Base-by-base conservation (phyloP, 2,888 invertebrate species). In the Tipula vernalis region DNA sequence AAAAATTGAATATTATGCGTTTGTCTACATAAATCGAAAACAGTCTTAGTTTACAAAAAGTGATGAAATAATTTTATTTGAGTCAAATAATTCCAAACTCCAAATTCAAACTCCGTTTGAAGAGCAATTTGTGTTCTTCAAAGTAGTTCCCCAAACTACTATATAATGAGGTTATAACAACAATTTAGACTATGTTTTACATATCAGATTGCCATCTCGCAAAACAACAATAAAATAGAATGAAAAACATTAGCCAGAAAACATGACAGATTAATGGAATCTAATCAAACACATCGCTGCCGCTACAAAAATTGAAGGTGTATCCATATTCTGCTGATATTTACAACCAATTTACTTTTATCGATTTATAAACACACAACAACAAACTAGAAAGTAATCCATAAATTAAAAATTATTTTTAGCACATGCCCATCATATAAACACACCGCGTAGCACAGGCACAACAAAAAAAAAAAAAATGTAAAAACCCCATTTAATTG, bases 391-490 rank as follows among this genome's bases (percentile, higher is more conserved):
- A 71, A 71, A 71, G 10, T 28, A 28, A 71, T 71, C 28, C 28
- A 71, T 71, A 71, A 71, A 71, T 71, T 71, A 71, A 71, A 71
- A 71, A 71, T 71, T 71, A 71, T 71, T 71, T 71, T 71, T 71
- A 71, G 71, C 71, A 71, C 71, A 71, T 71, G 28, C 71, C 71
- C 28, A 28, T 71, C 28, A 71, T 15, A 51, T 28, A 47, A 8
- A 47, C 47, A 4, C 3, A 4, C 51, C 51, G n/a, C n/a, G 51
- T 51, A 51, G 0, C 10, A 10, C 51, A 51, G n/a, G 10, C 44
- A 10, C 10, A 44, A 51, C n/a, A 51, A 10, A 13, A 51, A n/a
- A 42, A 42, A 6, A 42, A 44, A 28, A 2, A 28, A 28, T 28
- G 28, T 28, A 28, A 28, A 5, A 47, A 47, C 6, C 51, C 5